These are phyloP conservation scores for Ptilodon capucinus DNA, from an alignment of 2,888 invertebrate species.

Conservation along the genomic window DNA sequence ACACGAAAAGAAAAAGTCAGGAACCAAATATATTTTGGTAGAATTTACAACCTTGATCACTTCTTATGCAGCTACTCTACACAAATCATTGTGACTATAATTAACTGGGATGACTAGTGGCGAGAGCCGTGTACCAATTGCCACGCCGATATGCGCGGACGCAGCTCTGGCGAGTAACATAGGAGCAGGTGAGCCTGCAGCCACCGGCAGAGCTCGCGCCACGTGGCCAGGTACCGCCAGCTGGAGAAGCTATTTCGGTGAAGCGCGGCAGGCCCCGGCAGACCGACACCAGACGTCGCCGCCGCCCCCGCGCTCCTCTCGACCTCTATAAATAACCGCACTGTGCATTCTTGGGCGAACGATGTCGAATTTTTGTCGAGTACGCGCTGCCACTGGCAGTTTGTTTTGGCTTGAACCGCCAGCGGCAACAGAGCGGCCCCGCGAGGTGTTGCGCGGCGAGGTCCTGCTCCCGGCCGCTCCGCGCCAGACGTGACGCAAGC, in stretches of 20 bases:
- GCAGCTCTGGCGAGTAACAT: conserved; percentile 8
- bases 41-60: neutral
- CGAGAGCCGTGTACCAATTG: neutral
- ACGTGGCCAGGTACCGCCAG: conserved; percentile 80
- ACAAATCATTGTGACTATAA: neutral
- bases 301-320: conserved; percentile 81
- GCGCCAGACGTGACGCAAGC: conserved; percentile 4
- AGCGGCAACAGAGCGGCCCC: conserved; percentile 28
- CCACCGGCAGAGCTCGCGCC: conserved; percentile 52
- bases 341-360: conserved; percentile 82
- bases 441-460: conserved; percentile 12
- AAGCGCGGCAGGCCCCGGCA: conserved; percentile 85
- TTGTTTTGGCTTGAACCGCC: conserved; percentile 72
- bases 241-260: conserved; percentile 81
- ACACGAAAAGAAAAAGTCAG: too few relatives aligned
- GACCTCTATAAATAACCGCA: conserved; percentile 77
- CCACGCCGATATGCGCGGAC: conserved; percentile 2
- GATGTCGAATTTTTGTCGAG: conserved; percentile 83
- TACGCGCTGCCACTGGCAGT: conserved; percentile 80
- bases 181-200: conserved; percentile 50
- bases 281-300: conserved; percentile 82
- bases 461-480: conserved; percentile 10
- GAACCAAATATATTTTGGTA: too few relatives aligned
- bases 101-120: neutral
- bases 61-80: neutral